Evolutionary conservation across 1,140 invertebrate species (phyloP).

Genomic region (Protaetia brevitarsis): DNA sequence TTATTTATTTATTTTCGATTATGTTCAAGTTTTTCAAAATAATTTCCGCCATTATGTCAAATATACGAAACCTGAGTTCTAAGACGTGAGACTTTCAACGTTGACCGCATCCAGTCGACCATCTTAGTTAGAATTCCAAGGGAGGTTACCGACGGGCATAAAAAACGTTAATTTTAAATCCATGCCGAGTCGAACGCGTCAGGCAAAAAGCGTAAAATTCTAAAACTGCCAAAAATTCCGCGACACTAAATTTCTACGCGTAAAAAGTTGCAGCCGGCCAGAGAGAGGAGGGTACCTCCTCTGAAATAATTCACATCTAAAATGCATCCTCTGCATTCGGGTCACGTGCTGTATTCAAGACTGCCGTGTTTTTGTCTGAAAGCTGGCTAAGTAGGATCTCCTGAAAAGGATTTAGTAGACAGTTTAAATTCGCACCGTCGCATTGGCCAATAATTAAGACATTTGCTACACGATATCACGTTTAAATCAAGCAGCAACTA

Average conservation of each 20-base stretch:
- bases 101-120: background rate
- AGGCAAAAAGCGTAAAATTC: constrained; percentile 20
- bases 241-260: constrained; percentile 1
- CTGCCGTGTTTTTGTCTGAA: constrained; percentile 38
- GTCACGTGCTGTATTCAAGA: constrained; percentile 44
- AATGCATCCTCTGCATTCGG: constrained; percentile 37
- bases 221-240: constrained; percentile 22
- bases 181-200: constrained; percentile 17
- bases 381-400: constrained; percentile 37
- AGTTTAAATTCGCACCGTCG: constrained; percentile 47
- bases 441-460: constrained; percentile 47
- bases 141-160: background rate
- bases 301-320: constrained; percentile 42
- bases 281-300: constrained; percentile 38
- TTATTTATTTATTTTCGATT: no score
- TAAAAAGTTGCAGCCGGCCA: constrained; percentile 3
- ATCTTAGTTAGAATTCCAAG: background rate
- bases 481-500: constrained; percentile 47
- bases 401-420: constrained; percentile 47
- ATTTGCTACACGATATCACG: constrained; percentile 46
- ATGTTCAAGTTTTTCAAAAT: no score
- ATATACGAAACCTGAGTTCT: background rate
- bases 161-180: constrained; percentile 21
- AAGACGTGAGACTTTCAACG: background rate
- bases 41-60: background rate